These are phyloP conservation scores for Cyanistes caeruleus DNA, from an alignment of 2,113 vertebrate genomes.

Conservation along the genomic window DNA sequence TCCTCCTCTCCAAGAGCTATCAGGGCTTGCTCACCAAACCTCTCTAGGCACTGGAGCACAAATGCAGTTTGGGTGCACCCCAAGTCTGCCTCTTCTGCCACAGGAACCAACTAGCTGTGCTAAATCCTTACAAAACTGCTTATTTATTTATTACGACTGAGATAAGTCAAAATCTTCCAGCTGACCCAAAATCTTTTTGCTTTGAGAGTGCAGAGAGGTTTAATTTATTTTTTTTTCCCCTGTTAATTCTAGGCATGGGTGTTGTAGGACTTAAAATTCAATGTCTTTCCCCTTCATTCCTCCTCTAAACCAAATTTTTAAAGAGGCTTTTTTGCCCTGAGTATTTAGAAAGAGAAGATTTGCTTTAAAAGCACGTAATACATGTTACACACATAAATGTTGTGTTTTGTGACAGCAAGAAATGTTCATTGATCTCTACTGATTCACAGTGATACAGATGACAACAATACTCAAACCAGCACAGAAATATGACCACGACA, in stretches of 20 bases:
- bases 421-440: neutral
- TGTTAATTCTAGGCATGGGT: neutral
- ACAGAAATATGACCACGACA: neutral
- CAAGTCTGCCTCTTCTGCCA: neutral
- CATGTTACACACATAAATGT: neutral
- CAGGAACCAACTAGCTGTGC: neutral
- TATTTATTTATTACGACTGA: neutral
- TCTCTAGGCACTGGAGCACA: neutral
- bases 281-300: neutral
- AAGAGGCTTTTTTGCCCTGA: neutral
- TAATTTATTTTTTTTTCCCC: neutral
- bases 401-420: neutral
- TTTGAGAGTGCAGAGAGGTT: neutral
- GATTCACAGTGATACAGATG: neutral
- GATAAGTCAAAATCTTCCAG: neutral
- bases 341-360: neutral
- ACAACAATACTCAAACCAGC: neutral
- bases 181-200: accelerated
- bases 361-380: accelerated
- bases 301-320: neutral
- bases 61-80: neutral
- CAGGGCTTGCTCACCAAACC: neutral
- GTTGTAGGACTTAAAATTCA: neutral
- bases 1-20: neutral
- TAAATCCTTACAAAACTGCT: neutral